These are phyloP conservation scores for Morus bassanus DNA, from an alignment of 2,797 vertebrate genomes.

Conservation along the genomic window DNA sequence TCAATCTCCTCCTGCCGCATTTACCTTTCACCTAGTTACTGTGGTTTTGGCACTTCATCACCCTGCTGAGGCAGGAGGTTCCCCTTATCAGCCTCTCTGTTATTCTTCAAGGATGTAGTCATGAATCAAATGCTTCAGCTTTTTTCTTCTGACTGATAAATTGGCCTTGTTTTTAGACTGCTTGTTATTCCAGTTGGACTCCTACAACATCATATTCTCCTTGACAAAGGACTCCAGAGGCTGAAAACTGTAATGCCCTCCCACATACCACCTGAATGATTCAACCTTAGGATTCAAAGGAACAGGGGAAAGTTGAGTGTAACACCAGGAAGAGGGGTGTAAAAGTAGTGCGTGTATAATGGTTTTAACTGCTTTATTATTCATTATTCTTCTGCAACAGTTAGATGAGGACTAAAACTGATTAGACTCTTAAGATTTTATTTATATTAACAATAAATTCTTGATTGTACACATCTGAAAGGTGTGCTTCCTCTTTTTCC, in stretches of 20 bases:
- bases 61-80: too few species aligned
- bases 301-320: rapidly evolving
- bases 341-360: background rate
- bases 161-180: too few species aligned
- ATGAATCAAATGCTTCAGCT: too few species aligned
- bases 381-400: background rate
- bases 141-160: too few species aligned
- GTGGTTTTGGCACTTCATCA: too few species aligned
- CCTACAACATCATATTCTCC: background rate
- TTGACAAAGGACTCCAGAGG: background rate
- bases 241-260: background rate
- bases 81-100: too few species aligned
- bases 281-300: background rate
- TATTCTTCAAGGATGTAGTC: too few species aligned
- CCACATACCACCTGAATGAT: background rate
- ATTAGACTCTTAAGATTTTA: background rate
- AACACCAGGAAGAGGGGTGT: background rate
- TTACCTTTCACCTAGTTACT: too few species aligned
- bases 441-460: background rate
- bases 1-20: too few species aligned
- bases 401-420: background rate
- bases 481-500: background rate
- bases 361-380: background rate
- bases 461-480: background rate
- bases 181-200: too few species aligned